A percentile compares a stretch with the other conserved stretches of the same genome.
These are phyloP conservation scores for Augochlorella aurata DNA, from an alignment of 2,888 invertebrate species.

Conservation along the genomic window DNA sequence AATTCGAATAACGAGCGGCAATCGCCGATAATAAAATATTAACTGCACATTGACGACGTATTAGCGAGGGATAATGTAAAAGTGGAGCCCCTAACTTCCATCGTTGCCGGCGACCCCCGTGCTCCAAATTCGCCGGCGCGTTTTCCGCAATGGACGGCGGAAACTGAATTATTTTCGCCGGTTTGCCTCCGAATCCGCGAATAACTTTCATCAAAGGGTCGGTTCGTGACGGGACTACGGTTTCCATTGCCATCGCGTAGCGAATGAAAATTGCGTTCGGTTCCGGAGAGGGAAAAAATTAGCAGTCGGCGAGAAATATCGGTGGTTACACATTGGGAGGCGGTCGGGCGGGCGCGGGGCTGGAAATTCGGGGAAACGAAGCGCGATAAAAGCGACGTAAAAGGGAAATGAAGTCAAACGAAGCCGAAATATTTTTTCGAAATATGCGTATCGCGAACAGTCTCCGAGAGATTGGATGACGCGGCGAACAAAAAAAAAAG, in stretches of 20 bases:
- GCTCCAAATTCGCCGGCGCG: neutral
- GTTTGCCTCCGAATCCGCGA: neutral
- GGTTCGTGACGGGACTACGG: neutral
- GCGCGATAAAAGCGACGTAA: constrained; percentile 19
- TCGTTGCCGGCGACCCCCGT: neutral
- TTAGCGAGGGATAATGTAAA: no score
- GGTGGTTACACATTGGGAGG: neutral
- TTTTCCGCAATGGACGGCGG: neutral
- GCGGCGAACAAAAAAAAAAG: constrained; percentile 1
- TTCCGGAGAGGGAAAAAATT: constrained; percentile 7
- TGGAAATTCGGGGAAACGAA: constrained; percentile 5
- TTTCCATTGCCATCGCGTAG: neutral
- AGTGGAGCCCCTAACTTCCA: no score
- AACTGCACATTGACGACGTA: no score
- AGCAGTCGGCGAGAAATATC: constrained; percentile 10
- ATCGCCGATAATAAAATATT: no score
- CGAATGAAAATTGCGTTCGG: neutral
- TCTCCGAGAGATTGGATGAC: constrained; percentile 44
- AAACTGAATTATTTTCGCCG: neutral
- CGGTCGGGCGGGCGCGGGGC: neutral
- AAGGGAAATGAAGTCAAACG: constrained; percentile 24
- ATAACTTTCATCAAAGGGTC: constrained; percentile 5
- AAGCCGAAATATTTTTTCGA: constrained; percentile 41
- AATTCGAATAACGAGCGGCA: no score
- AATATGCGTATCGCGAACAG: constrained; percentile 31